These are phyloP conservation scores for Stigmatopora nigra DNA, from an alignment of 2,113 vertebrate genomes.

Conservation along the genomic window DNA sequence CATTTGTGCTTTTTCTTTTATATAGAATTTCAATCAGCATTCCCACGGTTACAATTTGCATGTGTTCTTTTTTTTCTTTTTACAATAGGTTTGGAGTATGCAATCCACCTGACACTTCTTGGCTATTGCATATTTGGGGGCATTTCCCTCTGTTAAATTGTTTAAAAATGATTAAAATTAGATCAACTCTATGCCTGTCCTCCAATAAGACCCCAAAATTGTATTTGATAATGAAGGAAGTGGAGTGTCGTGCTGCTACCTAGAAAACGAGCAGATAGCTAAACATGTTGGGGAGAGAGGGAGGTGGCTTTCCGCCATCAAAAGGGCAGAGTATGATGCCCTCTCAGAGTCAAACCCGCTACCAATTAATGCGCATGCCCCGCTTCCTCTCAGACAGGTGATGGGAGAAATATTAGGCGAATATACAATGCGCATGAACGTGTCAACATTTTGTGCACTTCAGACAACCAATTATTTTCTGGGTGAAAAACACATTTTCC, in stretches of 20 bases:
- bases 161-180: no score
- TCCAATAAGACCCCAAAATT: not conserved
- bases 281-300: not conserved
- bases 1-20: no score
- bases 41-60: no score
- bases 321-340: not conserved
- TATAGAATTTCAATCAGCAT: no score
- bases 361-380: conserved; percentile 23
- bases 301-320: not conserved
- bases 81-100: no score
- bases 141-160: no score
- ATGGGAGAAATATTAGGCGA: not conserved
- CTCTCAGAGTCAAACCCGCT: conserved; percentile 1
- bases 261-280: conserved; percentile 7
- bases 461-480: conserved; percentile 26
- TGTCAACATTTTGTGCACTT: not conserved
- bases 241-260: not conserved
- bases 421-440: not conserved
- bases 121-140: no score
- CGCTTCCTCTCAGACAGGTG: not conserved
- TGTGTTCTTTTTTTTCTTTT: no score
- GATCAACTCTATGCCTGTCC: no score
- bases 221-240: conserved; percentile 15
- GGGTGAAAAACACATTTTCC: conserved; percentile 4
- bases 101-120: no score